Evolutionary conservation across 2,888 invertebrate species (phyloP), one percentile per base, ranked within the genome.

Genomic region (Cosmorhoe ocellata): DNA sequence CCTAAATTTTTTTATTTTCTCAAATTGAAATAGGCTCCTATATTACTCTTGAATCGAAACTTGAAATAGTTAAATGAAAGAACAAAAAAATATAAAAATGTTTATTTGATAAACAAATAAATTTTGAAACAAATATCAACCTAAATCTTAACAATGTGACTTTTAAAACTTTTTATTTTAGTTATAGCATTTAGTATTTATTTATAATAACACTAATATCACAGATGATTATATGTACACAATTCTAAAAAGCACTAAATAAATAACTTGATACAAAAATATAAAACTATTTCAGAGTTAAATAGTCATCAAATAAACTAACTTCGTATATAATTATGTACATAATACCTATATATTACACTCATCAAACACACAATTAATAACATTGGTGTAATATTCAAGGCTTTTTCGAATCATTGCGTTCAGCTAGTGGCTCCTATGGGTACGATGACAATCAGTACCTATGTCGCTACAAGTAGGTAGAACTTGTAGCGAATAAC

Each of bases 61-160:
- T n/a, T n/a, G n/a, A n/a, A n/a, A n/a, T n/a, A 18, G 18, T 2
- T 18, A 18, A 18, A 4, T 18, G 18, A 18, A 18, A 18, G 2
- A 18, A 18, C 18, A 18, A 3, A 12, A 28, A 18, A 47, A 58
- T 63, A 69, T 58, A 45, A 68, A 70, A 72, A 75, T 82, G 84
- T 87, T 86, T 87, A 87, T 87, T 87, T 79, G 41, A 85, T 87
- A 87, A 87, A 87, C 87, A 87, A 81, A 61, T 72, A 71, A 71
- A 69, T 72, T 77, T 71, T 78, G 67, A 80, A 79, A 84, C 80
- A 84, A 24, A 81, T 67, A 41, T 33, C 14, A 26, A 31, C 14
- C 30, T 45, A 52, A 11, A 66, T 75, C 71, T 73, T 81, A 85
- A 84, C 79, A 76, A 71, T 75, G 63, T 81, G 79, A 82, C 79